These are phyloP conservation scores for Ctenochaetus hawaiiensis DNA, from an alignment of 2,797 vertebrate species.

Conservation along the genomic window DNA sequence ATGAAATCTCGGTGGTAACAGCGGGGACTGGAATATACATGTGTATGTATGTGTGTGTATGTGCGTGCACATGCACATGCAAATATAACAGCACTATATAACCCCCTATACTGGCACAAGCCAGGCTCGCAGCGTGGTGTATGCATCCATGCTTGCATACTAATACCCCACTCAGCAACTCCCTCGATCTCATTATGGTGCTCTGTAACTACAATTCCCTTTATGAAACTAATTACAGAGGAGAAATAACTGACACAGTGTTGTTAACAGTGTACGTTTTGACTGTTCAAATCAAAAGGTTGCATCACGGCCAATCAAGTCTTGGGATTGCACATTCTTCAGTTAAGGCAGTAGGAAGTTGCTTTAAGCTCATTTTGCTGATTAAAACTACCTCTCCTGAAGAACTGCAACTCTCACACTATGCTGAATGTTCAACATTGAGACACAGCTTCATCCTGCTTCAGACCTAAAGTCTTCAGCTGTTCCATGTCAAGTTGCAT, in stretches of 20 bases:
- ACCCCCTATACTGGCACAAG: slow-evolving; percentile 26
- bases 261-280: background rate
- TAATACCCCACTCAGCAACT: slow-evolving; percentile 25
- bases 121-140: slow-evolving; percentile 42
- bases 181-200: slow-evolving; percentile 20
- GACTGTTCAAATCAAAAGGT: background rate
- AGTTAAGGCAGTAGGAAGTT: too few species aligned
- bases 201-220: slow-evolving; percentile 25
- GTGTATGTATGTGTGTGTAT: slow-evolving; percentile 6
- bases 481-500: too few species aligned
- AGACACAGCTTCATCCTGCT: too few species aligned
- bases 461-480: too few species aligned
- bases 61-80: background rate
- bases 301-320: background rate
- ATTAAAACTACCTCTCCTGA: too few species aligned
- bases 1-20: slow-evolving; percentile 64
- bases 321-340: too few species aligned
- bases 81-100: slow-evolving; percentile 37
- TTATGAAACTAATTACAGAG: slow-evolving; percentile 14
- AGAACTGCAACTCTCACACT: too few species aligned
- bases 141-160: slow-evolving; percentile 52
- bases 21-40: slow-evolving; percentile 23
- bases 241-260: background rate
- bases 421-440: too few species aligned
- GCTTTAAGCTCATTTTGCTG: too few species aligned